These are phyloP conservation scores for Neoitamus cyanurus DNA, from an alignment of 2,888 invertebrate species.

Conservation along the genomic window DNA sequence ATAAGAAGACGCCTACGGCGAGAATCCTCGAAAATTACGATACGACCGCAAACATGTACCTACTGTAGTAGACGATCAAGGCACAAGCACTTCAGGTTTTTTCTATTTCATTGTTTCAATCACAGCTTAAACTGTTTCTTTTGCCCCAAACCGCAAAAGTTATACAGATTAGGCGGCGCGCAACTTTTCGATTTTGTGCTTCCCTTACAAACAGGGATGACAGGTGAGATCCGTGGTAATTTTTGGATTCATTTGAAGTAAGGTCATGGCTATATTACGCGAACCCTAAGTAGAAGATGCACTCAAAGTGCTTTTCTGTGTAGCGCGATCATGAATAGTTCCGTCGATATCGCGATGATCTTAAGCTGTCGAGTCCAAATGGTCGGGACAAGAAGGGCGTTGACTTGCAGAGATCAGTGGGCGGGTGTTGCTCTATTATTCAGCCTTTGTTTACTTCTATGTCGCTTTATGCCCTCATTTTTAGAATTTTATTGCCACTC, in stretches of 20 bases:
- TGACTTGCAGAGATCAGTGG: neutral
- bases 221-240: neutral
- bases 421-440: neutral
- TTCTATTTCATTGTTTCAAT: neutral
- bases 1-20: neutral
- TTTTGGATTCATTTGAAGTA: neutral
- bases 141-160: neutral
- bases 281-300: neutral
- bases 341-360: neutral
- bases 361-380: conserved; percentile 5
- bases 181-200: too few species aligned
- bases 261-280: conserved; percentile 13
- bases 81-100: neutral
- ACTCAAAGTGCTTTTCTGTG: conserved; percentile 11
- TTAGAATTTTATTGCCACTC: neutral
- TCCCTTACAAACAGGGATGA: too few species aligned
- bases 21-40: neutral
- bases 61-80: too few species aligned
- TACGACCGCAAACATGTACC: neutral
- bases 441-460: neutral
- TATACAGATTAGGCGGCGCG: conserved; percentile 7
- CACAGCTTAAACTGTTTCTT: neutral
- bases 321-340: conserved; percentile 19
- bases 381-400: neutral
- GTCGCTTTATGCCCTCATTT: neutral